phyloP scores from a whole-genome alignment of 1,140 invertebrate species.

The Rhopalosiphum maidis region DNA sequence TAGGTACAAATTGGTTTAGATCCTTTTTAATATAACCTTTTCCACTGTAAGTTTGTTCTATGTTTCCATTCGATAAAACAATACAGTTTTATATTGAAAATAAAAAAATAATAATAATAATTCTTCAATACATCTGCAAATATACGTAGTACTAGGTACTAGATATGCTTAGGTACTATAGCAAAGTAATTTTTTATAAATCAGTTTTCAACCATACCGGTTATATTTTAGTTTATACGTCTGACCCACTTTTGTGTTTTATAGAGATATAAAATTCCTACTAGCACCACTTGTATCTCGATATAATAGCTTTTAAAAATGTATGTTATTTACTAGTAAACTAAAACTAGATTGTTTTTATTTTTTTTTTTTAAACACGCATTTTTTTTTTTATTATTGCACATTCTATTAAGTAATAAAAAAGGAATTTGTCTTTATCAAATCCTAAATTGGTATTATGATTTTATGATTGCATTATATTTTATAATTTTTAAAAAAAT shows the following conservation, averaged over 20 bases:
- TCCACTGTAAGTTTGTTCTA: not conserved
- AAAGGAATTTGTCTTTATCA: not conserved
- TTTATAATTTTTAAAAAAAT: not conserved
- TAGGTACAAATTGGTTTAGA: not conserved
- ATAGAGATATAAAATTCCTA: constrained; percentile 4
- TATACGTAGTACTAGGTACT: not conserved
- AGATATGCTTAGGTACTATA: not conserved
- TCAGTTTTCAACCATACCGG: constrained; percentile 10
- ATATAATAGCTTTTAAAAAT: constrained; percentile 45
- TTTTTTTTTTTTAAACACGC: constrained; percentile 22
- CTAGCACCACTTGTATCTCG: constrained; percentile 18
- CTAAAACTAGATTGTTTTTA: constrained; percentile 3
- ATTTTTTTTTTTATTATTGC: not conserved
- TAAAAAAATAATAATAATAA: not conserved
- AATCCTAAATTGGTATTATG: constrained; percentile 28
- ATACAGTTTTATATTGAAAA: not conserved
- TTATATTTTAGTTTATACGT: not conserved
- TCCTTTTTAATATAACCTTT: not conserved
- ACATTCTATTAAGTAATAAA: constrained; percentile 14
- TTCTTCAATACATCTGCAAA: not conserved
- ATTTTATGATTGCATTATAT: constrained; percentile 30
- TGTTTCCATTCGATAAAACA: not conserved
- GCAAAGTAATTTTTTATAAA: not conserved
- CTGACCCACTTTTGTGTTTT: constrained; percentile 34
- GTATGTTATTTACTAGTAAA: constrained; percentile 22